phyloP scores from a whole-genome alignment of 2,113 vertebrate species.

The Anarrhichthys ocellatus region DNA sequence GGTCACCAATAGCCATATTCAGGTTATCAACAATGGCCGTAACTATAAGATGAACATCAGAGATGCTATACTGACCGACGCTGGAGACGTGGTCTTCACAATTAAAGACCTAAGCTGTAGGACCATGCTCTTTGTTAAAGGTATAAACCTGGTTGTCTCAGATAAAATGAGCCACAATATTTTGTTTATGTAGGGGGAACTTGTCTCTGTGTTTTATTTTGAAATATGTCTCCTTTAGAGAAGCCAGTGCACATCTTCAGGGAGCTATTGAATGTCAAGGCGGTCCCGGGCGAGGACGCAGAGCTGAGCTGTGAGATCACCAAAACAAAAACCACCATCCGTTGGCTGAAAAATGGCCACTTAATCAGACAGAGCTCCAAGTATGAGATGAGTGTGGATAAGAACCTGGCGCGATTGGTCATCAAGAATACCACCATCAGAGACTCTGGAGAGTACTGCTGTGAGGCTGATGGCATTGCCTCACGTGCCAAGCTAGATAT shows the following conservation, averaged over 20 bases:
- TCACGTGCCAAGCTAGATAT: conserved; percentile 87
- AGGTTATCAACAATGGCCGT: conserved; percentile 79
- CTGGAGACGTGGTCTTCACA: conserved; percentile 90
- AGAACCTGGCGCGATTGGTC: conserved; percentile 80
- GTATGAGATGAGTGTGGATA: conserved; percentile 85
- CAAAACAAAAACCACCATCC: conserved; percentile 81
- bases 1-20: conserved; percentile 78
- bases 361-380: conserved; percentile 86
- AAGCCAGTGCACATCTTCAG: conserved; percentile 87
- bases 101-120: conserved; percentile 89
- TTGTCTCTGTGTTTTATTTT: background rate
- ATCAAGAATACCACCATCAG: conserved; percentile 82
- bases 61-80: conserved; percentile 76
- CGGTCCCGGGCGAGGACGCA: conserved; percentile 85
- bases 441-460: conserved; percentile 92
- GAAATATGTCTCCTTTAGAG: conserved; percentile 79
- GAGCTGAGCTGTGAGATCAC: conserved; percentile 92
- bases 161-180: background rate
- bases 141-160: conserved; percentile 66
- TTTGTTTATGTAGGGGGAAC: background rate
- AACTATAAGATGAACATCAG: conserved; percentile 86
- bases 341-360: conserved; percentile 92
- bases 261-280: conserved; percentile 85
- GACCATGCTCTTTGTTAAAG: conserved; percentile 90
- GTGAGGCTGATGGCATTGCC: conserved; percentile 86